Evolutionary conservation across 2,113 vertebrate genomes (phyloP).

Genomic region (Oncorhynchus keta): DNA sequence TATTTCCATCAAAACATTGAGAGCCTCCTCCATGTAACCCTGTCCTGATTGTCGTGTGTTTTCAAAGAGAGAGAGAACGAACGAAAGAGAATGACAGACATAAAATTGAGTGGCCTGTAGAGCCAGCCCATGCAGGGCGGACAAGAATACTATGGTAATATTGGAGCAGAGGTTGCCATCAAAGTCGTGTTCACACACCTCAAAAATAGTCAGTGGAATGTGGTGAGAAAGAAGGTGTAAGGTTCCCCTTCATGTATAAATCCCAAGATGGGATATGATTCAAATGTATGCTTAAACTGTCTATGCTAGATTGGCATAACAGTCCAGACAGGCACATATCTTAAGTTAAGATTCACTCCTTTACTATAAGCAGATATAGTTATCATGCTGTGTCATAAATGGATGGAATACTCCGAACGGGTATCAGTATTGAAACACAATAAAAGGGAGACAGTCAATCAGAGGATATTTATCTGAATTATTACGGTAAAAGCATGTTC

Average conservation of each 20-base stretch:
- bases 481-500: neutral
- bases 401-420: neutral
- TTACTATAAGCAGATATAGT: neutral
- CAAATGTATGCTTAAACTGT: too few relatives aligned
- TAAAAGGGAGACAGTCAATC: neutral
- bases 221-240: neutral
- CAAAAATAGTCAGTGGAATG: too few relatives aligned
- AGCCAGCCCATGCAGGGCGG: too few relatives aligned
- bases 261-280: too few relatives aligned
- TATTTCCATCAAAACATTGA: slow-evolving; percentile 31
- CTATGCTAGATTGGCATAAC: too few relatives aligned
- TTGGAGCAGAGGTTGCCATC: too few relatives aligned
- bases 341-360: too few relatives aligned
- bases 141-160: too few relatives aligned
- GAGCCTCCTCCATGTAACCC: slow-evolving; percentile 19
- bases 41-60: neutral
- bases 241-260: neutral
- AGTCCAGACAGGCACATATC: too few relatives aligned
- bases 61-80: neutral
- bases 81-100: neutral
- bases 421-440: neutral
- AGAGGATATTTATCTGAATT: neutral
- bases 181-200: too few relatives aligned
- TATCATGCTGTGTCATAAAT: neutral
- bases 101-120: too few relatives aligned